phyloP scores from a whole-genome alignment of 2,888 invertebrate genomes.

The Protophormia terraenovae region DNA sequence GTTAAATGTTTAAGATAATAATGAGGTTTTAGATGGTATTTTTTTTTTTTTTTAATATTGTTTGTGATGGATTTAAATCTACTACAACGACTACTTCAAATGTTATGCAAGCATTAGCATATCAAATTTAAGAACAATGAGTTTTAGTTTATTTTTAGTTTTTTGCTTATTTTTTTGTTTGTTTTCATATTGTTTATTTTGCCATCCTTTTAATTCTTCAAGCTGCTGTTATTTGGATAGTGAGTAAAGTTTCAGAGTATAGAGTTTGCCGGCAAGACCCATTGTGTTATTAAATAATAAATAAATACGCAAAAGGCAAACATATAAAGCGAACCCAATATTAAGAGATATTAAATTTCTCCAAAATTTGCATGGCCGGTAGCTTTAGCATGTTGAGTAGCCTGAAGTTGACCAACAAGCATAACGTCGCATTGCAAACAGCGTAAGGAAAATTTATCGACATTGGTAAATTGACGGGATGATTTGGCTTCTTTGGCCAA shows the following conservation, averaged over 20 bases:
- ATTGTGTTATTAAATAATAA: slow-evolving; percentile 72
- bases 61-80: slow-evolving; percentile 5
- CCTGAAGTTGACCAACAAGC: slow-evolving; percentile 90
- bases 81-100: slow-evolving; percentile 26
- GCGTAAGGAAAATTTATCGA: slow-evolving; percentile 91
- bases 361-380: slow-evolving; percentile 92
- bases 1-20: not conserved
- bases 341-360: slow-evolving; percentile 85
- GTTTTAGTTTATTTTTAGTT: no score
- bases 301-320: slow-evolving; percentile 78
- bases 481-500: slow-evolving; percentile 94
- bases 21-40: slow-evolving; percentile 45
- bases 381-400: slow-evolving; percentile 91
- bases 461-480: slow-evolving; percentile 94
- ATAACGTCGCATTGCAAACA: slow-evolving; percentile 91
- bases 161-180: not conserved
- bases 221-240: not conserved
- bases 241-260: slow-evolving; percentile 24
- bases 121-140: slow-evolving; percentile 15
- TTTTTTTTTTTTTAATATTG: not conserved
- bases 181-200: not conserved
- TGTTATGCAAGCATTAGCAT: slow-evolving; percentile 28
- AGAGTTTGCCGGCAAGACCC: slow-evolving; percentile 62
- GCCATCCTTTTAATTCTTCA: not conserved
- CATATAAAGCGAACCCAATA: slow-evolving; percentile 72